Base-by-base conservation (phyloP, 2,888 invertebrate species). In the Mythimna pallens region DNA sequence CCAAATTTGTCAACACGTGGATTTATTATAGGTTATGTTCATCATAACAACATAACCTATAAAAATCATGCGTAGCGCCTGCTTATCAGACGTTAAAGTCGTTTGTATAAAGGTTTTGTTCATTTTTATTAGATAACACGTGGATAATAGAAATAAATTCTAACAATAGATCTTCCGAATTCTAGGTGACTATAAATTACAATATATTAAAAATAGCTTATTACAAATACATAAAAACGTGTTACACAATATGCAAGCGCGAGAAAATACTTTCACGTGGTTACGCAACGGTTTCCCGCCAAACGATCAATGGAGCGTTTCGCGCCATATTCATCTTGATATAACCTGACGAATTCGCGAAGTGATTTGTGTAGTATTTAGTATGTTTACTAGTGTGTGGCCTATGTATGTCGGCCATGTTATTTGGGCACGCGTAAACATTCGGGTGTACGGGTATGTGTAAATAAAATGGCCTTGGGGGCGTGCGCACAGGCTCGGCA, bases 381-480 rank as follows among this genome's bases (percentile, higher is more conserved):
- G 82, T 73, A 70, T 81, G 87, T 87, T 86, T 83, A 84, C 83
- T 77, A 84, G 80, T 73, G 84, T 73, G 84, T 77, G 79, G 84
- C 73, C 84, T 87, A 86, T 88, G 77, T 80, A 80, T 89, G 77
- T 87, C 78, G 84, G 93, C 65, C 90, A 94, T 88, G 81, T 88
- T 78, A 91, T 89, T 25, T 86, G 84, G 86, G 83, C 86, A 90
- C 89, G 85, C 86, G 94, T 94, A 93, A 92, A 93, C 92, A 93
- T 92, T 93, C 92, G 93, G 92, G 92, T 89, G 91, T 92, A 87
- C 87, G 93, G 91, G 95, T 94, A 87, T 88, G 93, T 91, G 95
- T 94, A 93, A 95, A 95, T 92, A 95, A 93, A 92, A 93, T 94
- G 94, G 93, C 96, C 96, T 96, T 96, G 96, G 90, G 85, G 86